These are phyloP conservation scores for Syngnathus scovelli DNA, from an alignment of 2,113 vertebrate genomes.

Conservation along the genomic window DNA sequence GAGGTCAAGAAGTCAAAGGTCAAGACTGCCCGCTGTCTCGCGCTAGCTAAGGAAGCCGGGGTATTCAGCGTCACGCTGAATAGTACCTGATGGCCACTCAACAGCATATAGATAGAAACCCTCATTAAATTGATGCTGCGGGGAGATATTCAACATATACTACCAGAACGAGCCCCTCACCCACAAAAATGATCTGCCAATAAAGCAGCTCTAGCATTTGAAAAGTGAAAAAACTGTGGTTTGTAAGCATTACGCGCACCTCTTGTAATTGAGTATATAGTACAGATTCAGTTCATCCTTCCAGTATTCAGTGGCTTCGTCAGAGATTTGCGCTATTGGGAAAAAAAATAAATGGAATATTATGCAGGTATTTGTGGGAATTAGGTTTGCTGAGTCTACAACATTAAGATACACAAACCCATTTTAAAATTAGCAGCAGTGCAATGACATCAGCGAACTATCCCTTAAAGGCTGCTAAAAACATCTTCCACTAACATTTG, in stretches of 20 bases:
- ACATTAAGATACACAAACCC: slow-evolving; percentile 8
- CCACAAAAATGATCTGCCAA: slow-evolving; percentile 26
- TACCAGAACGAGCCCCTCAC: neutral
- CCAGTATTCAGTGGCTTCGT: slow-evolving; percentile 10
- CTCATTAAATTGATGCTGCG: slow-evolving; percentile 52
- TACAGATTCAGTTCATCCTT: slow-evolving; percentile 31
- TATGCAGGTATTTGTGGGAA: neutral
- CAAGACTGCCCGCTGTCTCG: slow-evolving; percentile 31
- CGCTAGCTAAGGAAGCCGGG: slow-evolving; percentile 19
- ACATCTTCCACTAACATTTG: slow-evolving; percentile 14
- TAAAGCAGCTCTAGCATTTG: slow-evolving; percentile 17
- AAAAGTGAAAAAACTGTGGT: slow-evolving; percentile 9
- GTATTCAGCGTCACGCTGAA: slow-evolving; percentile 27
- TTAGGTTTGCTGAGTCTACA: slow-evolving; percentile 2
- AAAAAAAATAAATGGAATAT: slow-evolving; percentile 17
- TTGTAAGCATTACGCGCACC: neutral
- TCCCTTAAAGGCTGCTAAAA: slow-evolving; percentile 16
- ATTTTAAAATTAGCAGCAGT: slow-evolving; percentile 5
- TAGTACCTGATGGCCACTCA: slow-evolving; percentile 30
- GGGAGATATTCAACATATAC: slow-evolving; percentile 16
- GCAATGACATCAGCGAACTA: slow-evolving; percentile 16
- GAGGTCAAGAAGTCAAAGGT: slow-evolving; percentile 32
- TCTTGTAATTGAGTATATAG: neutral
- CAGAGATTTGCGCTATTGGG: neutral
- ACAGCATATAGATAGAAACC: slow-evolving; percentile 21